Evolutionary conservation across 2,888 invertebrate species (phyloP), one percentile per base, ranked within the genome.

Genomic region (Dynastes hyllus): DNA sequence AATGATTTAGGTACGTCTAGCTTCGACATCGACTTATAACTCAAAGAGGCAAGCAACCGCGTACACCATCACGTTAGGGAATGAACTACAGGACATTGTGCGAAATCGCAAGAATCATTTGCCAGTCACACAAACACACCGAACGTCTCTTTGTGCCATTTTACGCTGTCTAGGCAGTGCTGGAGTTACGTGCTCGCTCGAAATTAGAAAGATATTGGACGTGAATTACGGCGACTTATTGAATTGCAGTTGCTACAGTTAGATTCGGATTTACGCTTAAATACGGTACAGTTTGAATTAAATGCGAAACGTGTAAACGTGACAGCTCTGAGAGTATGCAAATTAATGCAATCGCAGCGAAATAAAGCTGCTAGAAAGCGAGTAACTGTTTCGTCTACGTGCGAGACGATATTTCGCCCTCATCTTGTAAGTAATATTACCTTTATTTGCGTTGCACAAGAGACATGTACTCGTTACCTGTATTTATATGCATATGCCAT

Each of bases 191-290:
- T 67, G 67, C 45, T 50, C 45, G 67, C 27, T 67, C 50, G 9
- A 45, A 67, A 67, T 67, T 67, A 67, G 67, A 67, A 67, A 67
- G 67, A 67, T 67, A 67, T 67, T 67, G 67, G 67, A 67, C 67
- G 67, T 67, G 67, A 67, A 50, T 67, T 67, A 67, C 67, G 67
- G 50, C 45, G 45, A 67, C 45, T 50, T 45, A 67, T 67, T 67
- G 67, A 67, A 50, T 27, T 67, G 50, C 45, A 67, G 45, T 67
- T 50, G 67, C 45, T 9, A 9, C 67, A 8, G 67, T 67, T 67
- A 67, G 45, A 16, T 8, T 63, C 63, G 13, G 63, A 63, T 63
- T 63, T 63, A 32, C 63, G 63, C 63, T 29, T 27, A 29, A 58
- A 58, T 58, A 40, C 37, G 11, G 65, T 37, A 11, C 65, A 13